Percentiles rank a stretch among this genome's conserved stretches.
phyloP scores from a whole-genome alignment of 2,888 invertebrate species.

The Drosophila nr. perissopoda region DNA sequence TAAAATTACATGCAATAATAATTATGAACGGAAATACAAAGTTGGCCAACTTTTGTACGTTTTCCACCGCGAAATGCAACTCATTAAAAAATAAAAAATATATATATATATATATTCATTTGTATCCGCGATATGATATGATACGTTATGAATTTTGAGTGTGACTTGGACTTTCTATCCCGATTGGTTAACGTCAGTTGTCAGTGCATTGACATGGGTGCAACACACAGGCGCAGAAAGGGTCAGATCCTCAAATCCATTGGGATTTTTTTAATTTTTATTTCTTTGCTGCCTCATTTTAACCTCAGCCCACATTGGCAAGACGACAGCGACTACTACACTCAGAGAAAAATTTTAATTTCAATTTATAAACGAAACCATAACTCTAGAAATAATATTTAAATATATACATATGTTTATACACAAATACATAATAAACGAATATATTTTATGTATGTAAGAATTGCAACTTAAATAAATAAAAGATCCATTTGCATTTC shows the following conservation, averaged over 20 bases:
- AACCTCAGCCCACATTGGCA: slow-evolving; percentile 54
- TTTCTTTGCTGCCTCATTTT: slow-evolving; percentile 53
- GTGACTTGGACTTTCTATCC: slow-evolving; percentile 61
- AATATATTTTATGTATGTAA: not conserved
- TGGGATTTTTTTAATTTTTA: slow-evolving; percentile 8
- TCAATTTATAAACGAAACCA: not conserved
- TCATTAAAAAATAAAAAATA: slow-evolving; percentile 63
- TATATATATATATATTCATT: not conserved
- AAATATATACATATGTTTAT: not conserved
- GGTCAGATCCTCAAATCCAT: slow-evolving; percentile 29
- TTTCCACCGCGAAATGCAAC: slow-evolving; percentile 49
- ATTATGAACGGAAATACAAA: slow-evolving; percentile 67
- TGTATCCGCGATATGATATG: slow-evolving; percentile 58
- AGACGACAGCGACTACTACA: not conserved
- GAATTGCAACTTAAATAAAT: not conserved
- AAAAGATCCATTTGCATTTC: not conserved
- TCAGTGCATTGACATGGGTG: slow-evolving; percentile 75
- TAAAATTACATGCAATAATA: slow-evolving; percentile 6
- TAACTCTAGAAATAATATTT: not conserved
- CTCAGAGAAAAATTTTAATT: not conserved
- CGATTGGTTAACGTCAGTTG: slow-evolving; percentile 70
- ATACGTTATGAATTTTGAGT: slow-evolving; percentile 71
- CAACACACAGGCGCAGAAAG: slow-evolving; percentile 73
- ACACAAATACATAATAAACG: not conserved
- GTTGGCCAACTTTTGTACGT: slow-evolving; percentile 10